A percentile compares a stretch with the other conserved stretches of the same genome.
Evolutionary conservation across 1,140 invertebrate species (phyloP).

Genomic region (Pseudachorutes palmiensis): DNA sequence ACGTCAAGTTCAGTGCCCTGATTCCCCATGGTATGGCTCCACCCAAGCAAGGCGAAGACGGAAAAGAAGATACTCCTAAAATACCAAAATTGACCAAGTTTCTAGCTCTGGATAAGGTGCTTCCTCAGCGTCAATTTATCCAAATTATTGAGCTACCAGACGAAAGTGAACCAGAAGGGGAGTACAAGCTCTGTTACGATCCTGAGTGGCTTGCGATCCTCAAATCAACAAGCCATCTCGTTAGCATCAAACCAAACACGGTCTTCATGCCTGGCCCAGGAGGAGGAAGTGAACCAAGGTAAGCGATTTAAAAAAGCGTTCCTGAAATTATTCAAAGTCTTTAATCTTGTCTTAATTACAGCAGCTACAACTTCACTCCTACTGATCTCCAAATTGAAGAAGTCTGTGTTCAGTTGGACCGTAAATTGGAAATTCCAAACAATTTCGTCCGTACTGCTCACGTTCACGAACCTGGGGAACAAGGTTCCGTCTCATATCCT

Average conservation of each 20-base stretch:
- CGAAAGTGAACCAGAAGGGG: slow-evolving; percentile 10
- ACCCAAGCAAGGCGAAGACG: neutral
- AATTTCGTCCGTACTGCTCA: too few species aligned
- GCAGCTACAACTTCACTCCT: slow-evolving; percentile 65
- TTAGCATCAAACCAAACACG: slow-evolving; percentile 58
- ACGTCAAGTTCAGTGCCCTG: slow-evolving; percentile 87
- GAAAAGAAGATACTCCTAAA: neutral
- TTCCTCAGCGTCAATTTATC: slow-evolving; percentile 77
- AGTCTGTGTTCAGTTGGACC: slow-evolving; percentile 57
- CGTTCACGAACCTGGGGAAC: too few species aligned
- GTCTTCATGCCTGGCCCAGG: slow-evolving; percentile 73
- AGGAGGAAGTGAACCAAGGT: slow-evolving; percentile 51
- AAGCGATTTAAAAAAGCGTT: slow-evolving; percentile 6
- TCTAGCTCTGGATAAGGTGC: slow-evolving; percentile 90
- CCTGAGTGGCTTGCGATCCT: slow-evolving; percentile 89
- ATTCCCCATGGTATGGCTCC: slow-evolving; percentile 53
- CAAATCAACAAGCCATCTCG: slow-evolving; percentile 76
- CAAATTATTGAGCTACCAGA: slow-evolving; percentile 32
- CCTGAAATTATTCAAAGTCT: neutral
- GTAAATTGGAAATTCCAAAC: slow-evolving; percentile 60
- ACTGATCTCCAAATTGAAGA: slow-evolving; percentile 61
- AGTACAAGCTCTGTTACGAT: slow-evolving; percentile 63
- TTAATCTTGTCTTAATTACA: slow-evolving; percentile 19
- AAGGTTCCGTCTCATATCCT: too few species aligned
- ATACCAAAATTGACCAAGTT: slow-evolving; percentile 63